phyloP scores from a whole-genome alignment of 2,888 invertebrate genomes.

The Thalpophila matura region DNA sequence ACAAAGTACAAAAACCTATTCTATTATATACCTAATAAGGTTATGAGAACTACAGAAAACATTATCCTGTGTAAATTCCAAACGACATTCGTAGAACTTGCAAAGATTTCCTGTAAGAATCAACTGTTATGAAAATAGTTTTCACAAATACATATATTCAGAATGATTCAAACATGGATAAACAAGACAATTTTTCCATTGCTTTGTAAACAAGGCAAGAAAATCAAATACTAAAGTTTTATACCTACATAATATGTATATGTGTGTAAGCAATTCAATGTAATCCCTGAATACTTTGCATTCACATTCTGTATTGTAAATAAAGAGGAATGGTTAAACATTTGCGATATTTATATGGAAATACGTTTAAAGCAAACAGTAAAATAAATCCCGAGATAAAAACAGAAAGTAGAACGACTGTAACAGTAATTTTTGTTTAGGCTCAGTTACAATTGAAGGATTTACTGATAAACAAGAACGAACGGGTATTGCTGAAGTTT shows the following conservation, averaged over 20 bases:
- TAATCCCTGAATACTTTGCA: slow-evolving; percentile 25
- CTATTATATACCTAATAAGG: slow-evolving; percentile 10
- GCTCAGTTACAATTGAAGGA: slow-evolving; percentile 46
- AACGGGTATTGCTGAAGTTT: slow-evolving; percentile 25
- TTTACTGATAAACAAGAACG: slow-evolving; percentile 41
- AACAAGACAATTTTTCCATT: neutral
- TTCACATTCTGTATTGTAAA: slow-evolving; percentile 4
- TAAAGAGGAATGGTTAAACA: slow-evolving; percentile 40
- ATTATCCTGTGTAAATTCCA: slow-evolving; percentile 55
- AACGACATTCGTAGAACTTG: slow-evolving; percentile 32
- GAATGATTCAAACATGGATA: neutral
- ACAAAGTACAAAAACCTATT: neutral
- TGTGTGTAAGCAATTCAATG: neutral
- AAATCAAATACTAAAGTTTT: neutral
- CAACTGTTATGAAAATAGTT: slow-evolving; percentile 18
- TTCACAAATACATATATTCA: slow-evolving; percentile 4
- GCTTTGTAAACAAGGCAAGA: neutral
- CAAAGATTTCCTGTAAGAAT: slow-evolving; percentile 29
- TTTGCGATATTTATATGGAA: slow-evolving; percentile 41
- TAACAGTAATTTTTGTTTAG: slow-evolving; percentile 48
- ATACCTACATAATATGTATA: neutral
- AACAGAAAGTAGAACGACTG: slow-evolving; percentile 17
- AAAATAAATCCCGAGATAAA: slow-evolving; percentile 45
- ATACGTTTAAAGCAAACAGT: slow-evolving; percentile 38
- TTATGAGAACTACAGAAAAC: slow-evolving; percentile 22